Evolutionary conservation across 2,797 vertebrate genomes (phyloP).

Genomic region (Rousettus madagascariensis): DNA sequence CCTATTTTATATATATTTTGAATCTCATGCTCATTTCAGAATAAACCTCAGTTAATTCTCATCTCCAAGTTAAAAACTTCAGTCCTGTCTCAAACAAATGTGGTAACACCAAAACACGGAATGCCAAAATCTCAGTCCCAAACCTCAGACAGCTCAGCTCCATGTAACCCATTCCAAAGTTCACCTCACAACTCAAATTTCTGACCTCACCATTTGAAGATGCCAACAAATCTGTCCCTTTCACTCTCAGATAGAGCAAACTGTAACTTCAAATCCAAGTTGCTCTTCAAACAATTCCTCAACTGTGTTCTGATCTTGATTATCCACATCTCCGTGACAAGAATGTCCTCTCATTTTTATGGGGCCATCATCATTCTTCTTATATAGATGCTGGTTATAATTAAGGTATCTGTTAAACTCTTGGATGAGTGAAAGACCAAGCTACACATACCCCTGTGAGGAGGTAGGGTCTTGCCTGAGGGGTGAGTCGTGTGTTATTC

Average conservation of each 20-base stretch:
- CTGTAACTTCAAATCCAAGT: not conserved
- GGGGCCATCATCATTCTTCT: not conserved
- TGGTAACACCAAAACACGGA: not conserved
- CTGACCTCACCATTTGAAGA: not conserved
- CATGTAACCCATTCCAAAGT: not conserved
- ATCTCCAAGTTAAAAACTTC: not conserved
- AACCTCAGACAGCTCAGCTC: not conserved
- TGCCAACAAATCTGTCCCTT: not conserved
- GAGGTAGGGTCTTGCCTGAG: not conserved
- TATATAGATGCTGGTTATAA: not conserved
- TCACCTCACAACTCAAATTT: not conserved
- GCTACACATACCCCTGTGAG: not conserved
- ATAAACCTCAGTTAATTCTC: not conserved
- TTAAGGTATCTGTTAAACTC: not conserved
- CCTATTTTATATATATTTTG: not conserved
- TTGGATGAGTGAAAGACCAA: not conserved
- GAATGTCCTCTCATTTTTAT: not conserved
- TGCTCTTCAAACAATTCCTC: not conserved
- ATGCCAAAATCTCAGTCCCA: not conserved
- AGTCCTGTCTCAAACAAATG: not conserved
- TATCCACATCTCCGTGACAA: not conserved
- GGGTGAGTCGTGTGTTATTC: not conserved
- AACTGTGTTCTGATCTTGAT: not conserved
- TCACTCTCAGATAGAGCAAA: not conserved
- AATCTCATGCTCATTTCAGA: not conserved